These are phyloP conservation scores for Drosophila neonasuta DNA, from an alignment of 2,888 invertebrate species.

Conservation along the genomic window DNA sequence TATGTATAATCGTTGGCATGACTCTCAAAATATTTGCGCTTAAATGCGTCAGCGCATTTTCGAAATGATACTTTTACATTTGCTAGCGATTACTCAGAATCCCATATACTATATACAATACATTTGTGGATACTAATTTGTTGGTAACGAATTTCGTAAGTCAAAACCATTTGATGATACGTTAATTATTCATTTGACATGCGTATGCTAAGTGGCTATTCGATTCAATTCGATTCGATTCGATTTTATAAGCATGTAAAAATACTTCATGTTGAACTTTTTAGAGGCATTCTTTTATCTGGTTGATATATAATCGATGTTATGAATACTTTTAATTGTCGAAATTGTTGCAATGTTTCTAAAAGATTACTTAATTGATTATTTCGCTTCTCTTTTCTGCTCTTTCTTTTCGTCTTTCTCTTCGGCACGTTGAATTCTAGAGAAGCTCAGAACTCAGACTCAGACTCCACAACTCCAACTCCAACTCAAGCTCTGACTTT, in stretches of 20 bases:
- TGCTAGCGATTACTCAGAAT: slow-evolving; percentile 5
- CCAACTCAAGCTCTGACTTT: slow-evolving; percentile 9
- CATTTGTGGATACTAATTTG: slow-evolving; percentile 34
- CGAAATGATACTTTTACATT: background rate
- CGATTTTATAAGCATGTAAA: slow-evolving; percentile 25
- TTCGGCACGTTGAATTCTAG: slow-evolving; percentile 16
- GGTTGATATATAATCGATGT: background rate
- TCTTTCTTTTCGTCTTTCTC: background rate
- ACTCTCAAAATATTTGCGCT: background rate
- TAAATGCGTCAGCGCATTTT: background rate
- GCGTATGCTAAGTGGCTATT: slow-evolving; percentile 32
- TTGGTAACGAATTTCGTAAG: slow-evolving; percentile 37
- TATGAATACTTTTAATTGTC: background rate
- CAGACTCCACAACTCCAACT: background rate
- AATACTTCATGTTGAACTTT: background rate
- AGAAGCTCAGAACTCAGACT: slow-evolving; percentile 2
- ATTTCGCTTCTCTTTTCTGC: background rate
- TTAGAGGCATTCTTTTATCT: background rate
- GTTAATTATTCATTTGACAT: slow-evolving; percentile 43
- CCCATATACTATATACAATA: background rate
- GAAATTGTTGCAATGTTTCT: slow-evolving; percentile 7
- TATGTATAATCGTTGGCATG: background rate
- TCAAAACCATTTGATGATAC: slow-evolving; percentile 26
- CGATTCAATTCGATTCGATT: background rate
- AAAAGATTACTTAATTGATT: slow-evolving; percentile 24